These are phyloP conservation scores for Linurgus olivaceus DNA, from an alignment of 2,797 vertebrate species.

Conservation along the genomic window DNA sequence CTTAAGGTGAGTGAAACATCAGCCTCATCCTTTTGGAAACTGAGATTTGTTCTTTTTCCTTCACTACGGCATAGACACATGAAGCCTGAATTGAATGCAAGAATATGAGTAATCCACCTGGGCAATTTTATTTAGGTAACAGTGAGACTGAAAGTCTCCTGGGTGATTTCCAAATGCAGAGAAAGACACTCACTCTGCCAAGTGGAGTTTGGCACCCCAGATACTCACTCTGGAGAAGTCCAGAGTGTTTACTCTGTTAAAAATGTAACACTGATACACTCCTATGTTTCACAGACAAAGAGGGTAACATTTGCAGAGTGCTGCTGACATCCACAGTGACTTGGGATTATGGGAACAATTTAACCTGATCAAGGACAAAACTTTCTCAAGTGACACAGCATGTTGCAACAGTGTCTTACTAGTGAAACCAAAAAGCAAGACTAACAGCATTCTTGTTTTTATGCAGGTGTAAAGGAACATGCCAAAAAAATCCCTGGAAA, in stretches of 20 bases:
- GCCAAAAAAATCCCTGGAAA: neutral
- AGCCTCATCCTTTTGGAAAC: neutral
- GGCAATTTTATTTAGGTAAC: neutral
- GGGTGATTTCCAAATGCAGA: neutral
- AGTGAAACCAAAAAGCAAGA: neutral
- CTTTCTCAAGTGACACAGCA: neutral
- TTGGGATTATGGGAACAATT: neutral
- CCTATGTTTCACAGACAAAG: neutral
- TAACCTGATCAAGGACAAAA: neutral
- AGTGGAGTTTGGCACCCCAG: neutral
- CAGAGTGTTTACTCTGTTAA: neutral
- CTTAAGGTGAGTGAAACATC: neutral
- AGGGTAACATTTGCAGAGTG: neutral
- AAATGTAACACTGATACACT: neutral
- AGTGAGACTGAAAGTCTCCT: neutral
- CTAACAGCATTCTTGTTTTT: neutral
- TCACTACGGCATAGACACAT: neutral
- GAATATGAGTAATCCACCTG: neutral
- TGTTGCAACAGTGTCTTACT: neutral
- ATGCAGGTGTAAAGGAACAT: neutral
- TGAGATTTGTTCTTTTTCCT: neutral
- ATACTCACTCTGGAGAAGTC: neutral
- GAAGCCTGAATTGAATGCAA: neutral
- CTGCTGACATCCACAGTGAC: neutral
- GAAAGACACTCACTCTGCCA: neutral